Evolutionary conservation across 2,888 invertebrate species (phyloP).

Genomic region (Leptothorax acervorum): DNA sequence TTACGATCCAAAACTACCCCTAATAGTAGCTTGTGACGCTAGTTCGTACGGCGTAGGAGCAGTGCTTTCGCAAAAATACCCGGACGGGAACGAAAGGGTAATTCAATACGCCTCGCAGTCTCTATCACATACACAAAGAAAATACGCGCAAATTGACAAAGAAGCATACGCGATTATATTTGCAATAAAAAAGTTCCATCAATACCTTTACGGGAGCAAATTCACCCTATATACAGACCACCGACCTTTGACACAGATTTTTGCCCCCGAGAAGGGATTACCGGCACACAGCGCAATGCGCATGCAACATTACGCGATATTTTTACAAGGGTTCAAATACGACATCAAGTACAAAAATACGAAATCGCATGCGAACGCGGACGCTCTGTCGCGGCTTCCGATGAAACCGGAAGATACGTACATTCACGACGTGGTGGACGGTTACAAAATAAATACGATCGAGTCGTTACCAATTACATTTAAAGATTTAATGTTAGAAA

Average conservation of each 20-base stretch:
- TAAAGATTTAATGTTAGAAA: no score
- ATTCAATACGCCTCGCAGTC: background rate
- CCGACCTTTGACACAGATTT: background rate
- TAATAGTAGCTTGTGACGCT: background rate
- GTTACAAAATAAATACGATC: no score
- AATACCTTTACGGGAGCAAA: background rate
- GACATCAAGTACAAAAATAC: no score
- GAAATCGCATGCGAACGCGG: no score
- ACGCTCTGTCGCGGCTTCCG: no score
- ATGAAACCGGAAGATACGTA: no score
- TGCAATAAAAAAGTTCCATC: background rate
- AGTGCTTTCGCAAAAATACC: background rate
- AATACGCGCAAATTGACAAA: background rate
- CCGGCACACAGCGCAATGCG: background rate
- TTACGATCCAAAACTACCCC: background rate
- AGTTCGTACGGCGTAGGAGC: background rate
- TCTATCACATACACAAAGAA: background rate
- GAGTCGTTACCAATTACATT: no score
- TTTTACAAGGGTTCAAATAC: constrained; percentile 1
- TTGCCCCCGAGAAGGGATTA: background rate
- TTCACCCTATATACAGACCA: background rate
- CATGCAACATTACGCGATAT: constrained; percentile 19
- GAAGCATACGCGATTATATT: background rate
- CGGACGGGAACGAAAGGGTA: background rate
- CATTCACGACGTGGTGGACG: no score